Percentiles rank a stretch among this genome's conserved stretches.
Conservation (phyloP, 2,797 vertebrate genomes). For the Rousettus madagascariensis region DNA sequence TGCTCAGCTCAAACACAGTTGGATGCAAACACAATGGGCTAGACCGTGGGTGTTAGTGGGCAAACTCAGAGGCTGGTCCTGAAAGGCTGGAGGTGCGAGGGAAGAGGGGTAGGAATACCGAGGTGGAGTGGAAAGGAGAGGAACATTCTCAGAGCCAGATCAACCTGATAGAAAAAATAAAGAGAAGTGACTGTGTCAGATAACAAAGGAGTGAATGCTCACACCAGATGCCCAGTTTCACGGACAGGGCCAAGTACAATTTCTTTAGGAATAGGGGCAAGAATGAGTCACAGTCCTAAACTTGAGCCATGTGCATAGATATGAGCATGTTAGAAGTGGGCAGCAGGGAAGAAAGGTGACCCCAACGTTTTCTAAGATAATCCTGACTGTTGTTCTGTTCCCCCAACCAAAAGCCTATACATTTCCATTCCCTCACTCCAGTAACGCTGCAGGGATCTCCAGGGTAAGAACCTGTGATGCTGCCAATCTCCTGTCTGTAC, state of each 20-base stretch:
- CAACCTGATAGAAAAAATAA: neutral
- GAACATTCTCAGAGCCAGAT: neutral
- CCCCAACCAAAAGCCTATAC: neutral
- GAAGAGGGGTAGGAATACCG: neutral
- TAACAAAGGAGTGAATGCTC: neutral
- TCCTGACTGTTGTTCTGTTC: neutral
- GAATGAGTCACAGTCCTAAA: neutral
- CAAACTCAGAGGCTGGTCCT: neutral
- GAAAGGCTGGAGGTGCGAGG: neutral
- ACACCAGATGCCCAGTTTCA: neutral
- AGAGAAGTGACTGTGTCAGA: neutral
- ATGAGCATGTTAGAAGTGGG: neutral
- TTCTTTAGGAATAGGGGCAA: too few species aligned
- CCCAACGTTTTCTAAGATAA: neutral
- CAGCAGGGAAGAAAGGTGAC: neutral
- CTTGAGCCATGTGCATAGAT: neutral
- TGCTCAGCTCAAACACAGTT: constrained; percentile 39
- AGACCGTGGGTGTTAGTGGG: neutral
- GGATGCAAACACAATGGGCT: neutral
- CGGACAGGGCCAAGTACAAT: neutral
- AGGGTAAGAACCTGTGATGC: neutral
- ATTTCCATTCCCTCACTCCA: neutral
- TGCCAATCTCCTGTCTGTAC: neutral
- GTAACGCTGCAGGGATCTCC: neutral
- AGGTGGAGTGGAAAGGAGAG: neutral